phyloP scores from a whole-genome alignment of 1,140 invertebrate genomes.

The Phthorimaea operculella region DNA sequence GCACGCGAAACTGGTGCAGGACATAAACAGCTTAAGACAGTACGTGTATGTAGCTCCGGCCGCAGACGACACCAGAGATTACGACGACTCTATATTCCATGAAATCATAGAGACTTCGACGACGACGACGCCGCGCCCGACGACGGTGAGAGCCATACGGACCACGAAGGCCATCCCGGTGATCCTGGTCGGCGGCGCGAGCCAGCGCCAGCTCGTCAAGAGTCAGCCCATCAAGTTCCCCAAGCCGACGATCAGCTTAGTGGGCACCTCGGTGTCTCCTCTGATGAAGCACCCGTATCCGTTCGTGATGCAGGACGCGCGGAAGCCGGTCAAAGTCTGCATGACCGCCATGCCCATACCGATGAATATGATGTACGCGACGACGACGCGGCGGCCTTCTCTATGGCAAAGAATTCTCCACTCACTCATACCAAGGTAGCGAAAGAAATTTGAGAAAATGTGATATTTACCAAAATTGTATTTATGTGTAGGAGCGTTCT shows the following conservation, averaged over 20 bases:
- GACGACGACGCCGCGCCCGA: conserved; percentile 22
- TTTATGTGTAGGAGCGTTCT: not conserved
- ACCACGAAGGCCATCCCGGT: conserved; percentile 27
- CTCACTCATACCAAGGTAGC: conserved; percentile 37
- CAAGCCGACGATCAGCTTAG: conserved; percentile 36
- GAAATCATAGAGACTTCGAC: conserved; percentile 49
- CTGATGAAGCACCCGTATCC: conserved; percentile 45
- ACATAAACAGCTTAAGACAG: conserved; percentile 52
- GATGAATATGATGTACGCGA: conserved; percentile 13
- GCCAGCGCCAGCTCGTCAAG: conserved; percentile 30
- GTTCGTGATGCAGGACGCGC: conserved; percentile 31
- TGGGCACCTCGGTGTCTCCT: conserved; percentile 43
- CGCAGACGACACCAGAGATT: conserved; percentile 43
- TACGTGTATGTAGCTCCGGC: conserved; percentile 37
- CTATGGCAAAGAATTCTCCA: conserved; percentile 41
- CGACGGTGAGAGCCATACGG: not conserved
- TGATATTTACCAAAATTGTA: conserved; percentile 3
- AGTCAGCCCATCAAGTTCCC: conserved; percentile 29
- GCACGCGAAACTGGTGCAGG: conserved; percentile 55
- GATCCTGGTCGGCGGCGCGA: conserved; percentile 42
- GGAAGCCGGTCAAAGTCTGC: conserved; percentile 39
- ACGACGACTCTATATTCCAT: conserved; percentile 52
- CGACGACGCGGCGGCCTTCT: conserved; percentile 28
- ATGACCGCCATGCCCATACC: conserved; percentile 30
- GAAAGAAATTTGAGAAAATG: not conserved